phyloP scores from a whole-genome alignment of 2,113 vertebrate species.

The Neogobius melanostomus region DNA sequence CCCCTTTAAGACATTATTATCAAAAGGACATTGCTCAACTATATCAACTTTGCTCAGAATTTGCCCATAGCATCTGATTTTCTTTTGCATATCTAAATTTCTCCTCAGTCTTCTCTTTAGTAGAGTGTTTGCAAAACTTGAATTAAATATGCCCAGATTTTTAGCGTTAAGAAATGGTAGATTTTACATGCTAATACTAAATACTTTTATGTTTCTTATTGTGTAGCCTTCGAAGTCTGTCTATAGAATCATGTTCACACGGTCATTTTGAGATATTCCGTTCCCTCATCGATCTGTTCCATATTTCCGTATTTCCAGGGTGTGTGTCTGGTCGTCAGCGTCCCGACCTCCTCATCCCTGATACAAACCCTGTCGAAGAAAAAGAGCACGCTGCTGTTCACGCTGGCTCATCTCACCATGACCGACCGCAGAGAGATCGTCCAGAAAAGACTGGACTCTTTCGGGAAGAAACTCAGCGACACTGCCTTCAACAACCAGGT shows the following conservation, averaged over 20 bases:
- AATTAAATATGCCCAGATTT: too few relatives aligned
- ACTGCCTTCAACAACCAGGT: constrained; percentile 92
- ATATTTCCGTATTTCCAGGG: constrained; percentile 70
- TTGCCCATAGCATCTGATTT: too few relatives aligned
- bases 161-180: too few relatives aligned
- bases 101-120: too few relatives aligned
- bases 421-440: constrained; percentile 78
- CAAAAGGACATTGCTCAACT: too few relatives aligned
- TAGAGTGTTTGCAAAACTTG: too few relatives aligned
- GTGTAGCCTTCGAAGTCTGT: neutral
- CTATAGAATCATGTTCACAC: neutral
- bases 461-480: constrained; percentile 88
- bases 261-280: too few relatives aligned
- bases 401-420: constrained; percentile 75
- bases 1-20: too few relatives aligned
- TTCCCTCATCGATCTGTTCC: neutral
- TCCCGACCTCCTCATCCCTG: constrained; percentile 69
- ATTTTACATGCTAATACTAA: too few relatives aligned
- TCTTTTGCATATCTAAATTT: too few relatives aligned
- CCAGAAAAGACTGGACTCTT: constrained; percentile 78
- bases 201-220: neutral
- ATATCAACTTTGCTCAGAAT: too few relatives aligned
- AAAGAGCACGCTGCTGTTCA: constrained; percentile 56
- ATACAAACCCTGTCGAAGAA: constrained; percentile 73
- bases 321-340: constrained; percentile 82